These are phyloP conservation scores for Tupiocoris notatus DNA, from an alignment of 2,888 invertebrate species.

Conservation along the genomic window DNA sequence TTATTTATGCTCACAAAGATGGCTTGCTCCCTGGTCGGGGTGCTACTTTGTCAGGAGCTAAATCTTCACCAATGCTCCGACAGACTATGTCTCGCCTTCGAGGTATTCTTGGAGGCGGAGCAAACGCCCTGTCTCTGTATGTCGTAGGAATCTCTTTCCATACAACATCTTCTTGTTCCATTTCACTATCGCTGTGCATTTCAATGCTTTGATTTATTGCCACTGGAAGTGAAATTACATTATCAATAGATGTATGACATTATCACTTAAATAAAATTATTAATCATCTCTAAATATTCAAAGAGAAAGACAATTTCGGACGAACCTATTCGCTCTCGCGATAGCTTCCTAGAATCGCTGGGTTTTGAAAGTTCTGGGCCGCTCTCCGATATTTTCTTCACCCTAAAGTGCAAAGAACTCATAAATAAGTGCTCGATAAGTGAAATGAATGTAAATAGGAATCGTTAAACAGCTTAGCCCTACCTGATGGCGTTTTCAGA, in stretches of 20 bases:
- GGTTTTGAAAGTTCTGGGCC: constrained; percentile 32
- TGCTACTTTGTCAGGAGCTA: constrained; percentile 10
- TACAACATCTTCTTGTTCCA: constrained; percentile 52
- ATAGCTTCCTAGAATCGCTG: not conserved
- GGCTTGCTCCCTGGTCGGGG: constrained; percentile 29
- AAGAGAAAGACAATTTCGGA: not conserved
- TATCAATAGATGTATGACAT: no score
- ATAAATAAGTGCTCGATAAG: no score
- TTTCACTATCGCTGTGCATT: constrained; percentile 57
- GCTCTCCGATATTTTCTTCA: constrained; percentile 32
- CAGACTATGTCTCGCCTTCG: constrained; percentile 54
- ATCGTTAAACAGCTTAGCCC: no score
- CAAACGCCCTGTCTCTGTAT: constrained; percentile 4
- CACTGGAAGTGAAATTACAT: not conserved
- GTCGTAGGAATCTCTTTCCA: constrained; percentile 41
- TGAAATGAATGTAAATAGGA: no score
- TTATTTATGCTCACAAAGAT: constrained; percentile 26
- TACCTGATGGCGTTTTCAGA: constrained; percentile 17
- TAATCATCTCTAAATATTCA: no score
- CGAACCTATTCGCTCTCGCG: constrained; percentile 21
- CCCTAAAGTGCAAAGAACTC: no score
- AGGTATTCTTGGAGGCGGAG: constrained; percentile 55
- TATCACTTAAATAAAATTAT: no score
- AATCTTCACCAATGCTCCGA: constrained; percentile 58
- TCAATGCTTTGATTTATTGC: constrained; percentile 19